Percentiles rank a stretch among this genome's conserved stretches.
These are phyloP conservation scores for Limnephilus auricula DNA, from an alignment of 2,888 invertebrate genomes.

Conservation along the genomic window DNA sequence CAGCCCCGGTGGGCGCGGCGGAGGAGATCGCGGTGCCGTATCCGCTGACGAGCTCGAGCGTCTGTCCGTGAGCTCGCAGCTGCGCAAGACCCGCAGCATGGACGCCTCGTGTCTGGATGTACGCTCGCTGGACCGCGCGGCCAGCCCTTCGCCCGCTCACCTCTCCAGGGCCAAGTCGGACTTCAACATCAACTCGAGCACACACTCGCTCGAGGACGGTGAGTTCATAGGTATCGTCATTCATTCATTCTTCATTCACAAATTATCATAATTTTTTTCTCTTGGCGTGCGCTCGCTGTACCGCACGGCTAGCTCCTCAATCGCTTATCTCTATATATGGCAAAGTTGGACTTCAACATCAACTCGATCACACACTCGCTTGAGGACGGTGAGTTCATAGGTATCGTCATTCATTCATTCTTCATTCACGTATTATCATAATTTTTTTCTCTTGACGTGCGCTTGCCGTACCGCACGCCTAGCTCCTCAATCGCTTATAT, in stretches of 20 bases:
- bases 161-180: slow-evolving; percentile 91
- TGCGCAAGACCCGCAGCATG: slow-evolving; percentile 92
- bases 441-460: background rate
- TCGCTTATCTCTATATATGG: slow-evolving; percentile 85
- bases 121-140: slow-evolving; percentile 83
- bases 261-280: background rate
- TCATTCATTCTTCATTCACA: background rate
- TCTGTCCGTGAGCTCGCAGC: slow-evolving; percentile 84
- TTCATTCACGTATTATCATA: background rate
- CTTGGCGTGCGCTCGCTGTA: slow-evolving; percentile 65
- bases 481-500: slow-evolving; percentile 83
- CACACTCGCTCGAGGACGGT: slow-evolving; percentile 84
- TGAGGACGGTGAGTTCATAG: slow-evolving; percentile 78
- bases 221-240: slow-evolving; percentile 63
- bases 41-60: slow-evolving; percentile 83
- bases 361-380: slow-evolving; percentile 85
- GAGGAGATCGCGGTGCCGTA: slow-evolving; percentile 69
- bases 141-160: slow-evolving; percentile 82
- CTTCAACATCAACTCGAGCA: slow-evolving; percentile 88
- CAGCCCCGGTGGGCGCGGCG: slow-evolving; percentile 74
- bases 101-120: slow-evolving; percentile 93
- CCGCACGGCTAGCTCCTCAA: slow-evolving; percentile 81
- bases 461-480: slow-evolving; percentile 76
- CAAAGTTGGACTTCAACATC: slow-evolving; percentile 93
- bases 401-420: background rate